Base-by-base conservation (phyloP, 2,113 vertebrate species). In the Pseudorhombus dupliciocellatus region DNA sequence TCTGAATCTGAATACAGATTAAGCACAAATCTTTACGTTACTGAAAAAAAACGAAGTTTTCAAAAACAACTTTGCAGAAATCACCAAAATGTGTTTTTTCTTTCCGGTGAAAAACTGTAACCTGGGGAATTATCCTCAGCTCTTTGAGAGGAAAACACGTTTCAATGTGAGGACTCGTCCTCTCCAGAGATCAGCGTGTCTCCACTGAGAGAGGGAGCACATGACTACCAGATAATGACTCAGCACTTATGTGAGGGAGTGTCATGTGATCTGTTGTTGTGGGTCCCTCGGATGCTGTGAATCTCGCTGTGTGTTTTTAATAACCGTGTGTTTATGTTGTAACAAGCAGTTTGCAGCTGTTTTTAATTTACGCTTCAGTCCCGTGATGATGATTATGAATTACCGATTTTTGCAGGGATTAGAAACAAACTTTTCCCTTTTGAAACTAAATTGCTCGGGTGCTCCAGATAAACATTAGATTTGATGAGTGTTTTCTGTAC, bases 401-500 rank as follows among this genome's bases (percentile, higher is more conserved):
- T 70, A 68, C 80, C 61, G 44, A 60, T 73, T 55, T 2, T 57
- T 60, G 15, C 7, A 6, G 15, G 0, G 22, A 65, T 51, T 28
- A 56, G 7, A 74, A 79, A 66, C 20, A 5, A 44, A 16, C 16
- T 12, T 37, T 8, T 34, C 8, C 8, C 34, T 37, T 12, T 37
- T 37, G 2, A 37, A 37, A 37, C 34, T 37, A 10, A 37, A 0
- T 31, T 53, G 69, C 21, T 64, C 42, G 1, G 34, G 12, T 37
- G 34, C 34, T 37, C 9, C 20, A 61, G 18, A 76, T 73, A 69
- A 75, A 66, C 78, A 80, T 66, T 62, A 25, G 34, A 60, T 79
- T 62, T 75, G 63, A 70, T 66, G 61, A 84, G 63, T 48, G 54
- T 78, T 84, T 83, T 75, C 69, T 66, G 42, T 30, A 26, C 63